Percentiles rank a stretch among this genome's conserved stretches.
These are phyloP conservation scores for Phaonia tiefii DNA, from an alignment of 2,888 invertebrate species.

Conservation along the genomic window DNA sequence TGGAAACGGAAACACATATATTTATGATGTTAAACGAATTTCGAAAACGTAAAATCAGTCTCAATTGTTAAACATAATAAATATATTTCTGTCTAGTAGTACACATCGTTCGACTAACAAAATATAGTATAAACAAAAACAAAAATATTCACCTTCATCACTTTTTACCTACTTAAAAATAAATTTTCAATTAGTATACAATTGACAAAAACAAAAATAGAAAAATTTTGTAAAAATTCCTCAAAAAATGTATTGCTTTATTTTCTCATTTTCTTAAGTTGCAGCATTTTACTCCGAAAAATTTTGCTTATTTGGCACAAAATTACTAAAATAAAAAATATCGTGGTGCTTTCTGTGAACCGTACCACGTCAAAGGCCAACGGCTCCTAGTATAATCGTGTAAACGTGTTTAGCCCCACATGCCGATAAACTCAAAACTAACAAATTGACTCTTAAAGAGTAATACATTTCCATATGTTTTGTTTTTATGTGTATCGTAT, in stretches of 20 bases:
- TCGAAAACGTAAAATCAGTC: slow-evolving; percentile 65
- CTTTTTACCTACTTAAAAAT: slow-evolving; percentile 63
- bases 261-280: slow-evolving; percentile 40
- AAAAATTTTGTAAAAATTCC: slow-evolving; percentile 67
- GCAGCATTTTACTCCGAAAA: slow-evolving; percentile 27
- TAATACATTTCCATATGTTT: too few relatives aligned
- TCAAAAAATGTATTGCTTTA: slow-evolving; percentile 66
- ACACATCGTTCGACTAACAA: neutral
- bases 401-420: too few relatives aligned
- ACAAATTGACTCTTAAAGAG: too few relatives aligned
- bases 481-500: slow-evolving; percentile 26
- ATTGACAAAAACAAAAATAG: too few relatives aligned
- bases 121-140: slow-evolving; percentile 23
- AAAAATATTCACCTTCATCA: slow-evolving; percentile 10
- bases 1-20: slow-evolving; percentile 10
- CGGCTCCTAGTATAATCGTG: too few relatives aligned
- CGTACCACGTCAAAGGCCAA: too few relatives aligned
- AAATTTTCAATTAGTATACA: too few relatives aligned
- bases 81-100: slow-evolving; percentile 40
- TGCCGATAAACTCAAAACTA: too few relatives aligned
- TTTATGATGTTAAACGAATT: slow-evolving; percentile 47
- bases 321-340: slow-evolving; percentile 17
- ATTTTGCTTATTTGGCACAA: slow-evolving; percentile 59
- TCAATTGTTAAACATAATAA: slow-evolving; percentile 62
- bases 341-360: too few relatives aligned